These are phyloP conservation scores for Penaeus indicus DNA, from an alignment of 1,140 invertebrate species.

Conservation along the genomic window DNA sequence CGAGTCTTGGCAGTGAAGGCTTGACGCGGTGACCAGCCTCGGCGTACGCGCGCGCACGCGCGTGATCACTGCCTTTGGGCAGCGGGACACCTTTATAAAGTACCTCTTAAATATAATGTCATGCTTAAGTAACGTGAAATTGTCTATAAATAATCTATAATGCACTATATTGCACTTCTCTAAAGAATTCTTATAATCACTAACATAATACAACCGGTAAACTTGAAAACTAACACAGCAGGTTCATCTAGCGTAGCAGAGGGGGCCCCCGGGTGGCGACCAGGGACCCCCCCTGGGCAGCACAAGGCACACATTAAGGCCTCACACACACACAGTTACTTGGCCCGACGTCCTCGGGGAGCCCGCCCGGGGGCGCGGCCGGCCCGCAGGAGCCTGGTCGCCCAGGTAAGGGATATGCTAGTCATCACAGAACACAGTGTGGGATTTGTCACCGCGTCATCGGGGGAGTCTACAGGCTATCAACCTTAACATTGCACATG, in stretches of 20 bases:
- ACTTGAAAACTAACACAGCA: constrained; percentile 12
- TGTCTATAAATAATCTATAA: constrained; percentile 61
- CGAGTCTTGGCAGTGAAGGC: constrained; percentile 10
- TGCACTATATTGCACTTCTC: constrained; percentile 62
- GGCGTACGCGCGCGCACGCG: background rate
- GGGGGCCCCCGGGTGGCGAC: background rate
- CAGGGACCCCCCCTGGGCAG: background rate
- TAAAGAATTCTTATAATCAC: constrained; percentile 46
- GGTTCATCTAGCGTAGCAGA: background rate
- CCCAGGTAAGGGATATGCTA: constrained; percentile 36
- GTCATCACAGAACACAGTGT: constrained; percentile 57
- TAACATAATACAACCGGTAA: constrained; percentile 59
- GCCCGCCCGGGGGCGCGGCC: background rate
- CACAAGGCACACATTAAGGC: constrained; percentile 58
- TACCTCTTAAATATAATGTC: constrained; percentile 57
- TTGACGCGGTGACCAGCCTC: background rate
- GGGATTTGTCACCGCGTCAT: constrained; percentile 55
- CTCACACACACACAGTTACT: constrained; percentile 18
- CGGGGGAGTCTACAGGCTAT: constrained; percentile 7
- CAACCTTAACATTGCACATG: constrained; percentile 53
- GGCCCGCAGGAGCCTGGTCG: constrained; percentile 1
- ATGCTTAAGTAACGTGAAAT: constrained; percentile 52
- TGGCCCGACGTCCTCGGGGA: constrained; percentile 5
- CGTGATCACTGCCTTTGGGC: too few species aligned
- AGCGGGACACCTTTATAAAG: background rate